Base-by-base conservation (phyloP, 2,888 invertebrate species). In the Laspeyria flexula region DNA sequence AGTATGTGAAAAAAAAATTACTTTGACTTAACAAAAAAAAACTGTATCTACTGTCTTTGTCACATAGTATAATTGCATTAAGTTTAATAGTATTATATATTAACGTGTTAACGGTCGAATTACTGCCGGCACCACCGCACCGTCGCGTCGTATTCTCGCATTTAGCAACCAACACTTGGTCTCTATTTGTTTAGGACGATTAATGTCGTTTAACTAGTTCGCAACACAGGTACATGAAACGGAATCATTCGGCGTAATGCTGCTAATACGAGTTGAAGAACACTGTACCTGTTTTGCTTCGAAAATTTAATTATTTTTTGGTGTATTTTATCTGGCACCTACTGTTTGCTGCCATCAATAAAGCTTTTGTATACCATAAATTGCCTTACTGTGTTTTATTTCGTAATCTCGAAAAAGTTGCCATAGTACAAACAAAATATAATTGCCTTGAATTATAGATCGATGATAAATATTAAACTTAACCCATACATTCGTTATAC, bases 101-200 rank as follows among this genome's bases (percentile, higher is more conserved):
- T 29, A 43, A 58, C n/a, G 58, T 55, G 62, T 74, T 75, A 72
- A 59, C 66, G 63, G 58, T 60, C 52, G 60, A 55, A 56, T 25
- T 6, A 35, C 72, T 60, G 55, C 41, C 29, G 55, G 44, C 44
- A 38, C 34, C 18, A 41, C 25, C 25, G 21, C 21, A 25, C 9
- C 9, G 18, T 38, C 43, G 43, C 38, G 42, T 45, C 51, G n/a
- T n/a, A n/a, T n/a, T n/a, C n/a, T n/a, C n/a, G n/a, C n/a, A 37
- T 46, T 35, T 7, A 43, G 33, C 30, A 45, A 39, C 49, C 25
- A 25, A 51, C 60, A 55, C 58, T 57, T 55, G 16, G 50, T 43
- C 50, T 34, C 44, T 82, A 75, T 81, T 82, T 83, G 72, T 72
- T 78, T 78, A 80, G 80, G 79, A 69, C 74, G 65, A 77, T 80